Evolutionary conservation across 2,797 vertebrate genomes (phyloP).

Genomic region (Leuciscus waleckii): DNA sequence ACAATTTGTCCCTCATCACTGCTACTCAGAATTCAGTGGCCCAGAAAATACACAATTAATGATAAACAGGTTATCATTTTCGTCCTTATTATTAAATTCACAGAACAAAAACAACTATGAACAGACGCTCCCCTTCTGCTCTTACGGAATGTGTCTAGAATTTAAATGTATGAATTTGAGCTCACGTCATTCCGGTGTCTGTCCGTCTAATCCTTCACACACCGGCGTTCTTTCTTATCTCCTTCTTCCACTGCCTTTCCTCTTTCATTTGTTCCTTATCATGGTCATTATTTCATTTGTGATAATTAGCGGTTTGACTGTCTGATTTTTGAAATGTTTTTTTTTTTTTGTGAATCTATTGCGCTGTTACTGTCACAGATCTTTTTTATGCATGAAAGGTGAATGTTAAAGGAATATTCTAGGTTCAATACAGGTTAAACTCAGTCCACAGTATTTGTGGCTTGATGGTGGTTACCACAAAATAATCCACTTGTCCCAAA

Average conservation of each 20-base stretch:
- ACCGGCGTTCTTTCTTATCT: not conserved
- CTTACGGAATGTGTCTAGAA: slow-evolving; percentile 8
- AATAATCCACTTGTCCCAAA: not conserved
- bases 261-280: slow-evolving; percentile 30
- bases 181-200: not conserved
- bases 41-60: slow-evolving; percentile 30
- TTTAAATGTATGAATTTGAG: slow-evolving; percentile 8
- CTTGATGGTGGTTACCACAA: not conserved
- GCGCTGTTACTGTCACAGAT: not conserved
- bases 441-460: not conserved
- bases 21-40: slow-evolving; percentile 18
- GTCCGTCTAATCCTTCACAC: not conserved
- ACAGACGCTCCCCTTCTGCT: not conserved
- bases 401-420: not conserved
- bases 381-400: slow-evolving; percentile 1
- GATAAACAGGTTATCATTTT: slow-evolving; percentile 43
- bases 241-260: slow-evolving; percentile 9
- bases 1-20: slow-evolving; percentile 27
- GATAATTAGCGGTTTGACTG: not conserved
- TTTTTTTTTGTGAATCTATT: slow-evolving; percentile 1
- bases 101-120: slow-evolving; percentile 20
- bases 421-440: not conserved
- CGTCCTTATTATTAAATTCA: slow-evolving; percentile 29
- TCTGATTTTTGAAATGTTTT: slow-evolving; percentile 4
- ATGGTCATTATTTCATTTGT: not conserved